Evolutionary conservation across 2,797 vertebrate genomes (phyloP).

Genomic region (Sebastes variabilis): DNA sequence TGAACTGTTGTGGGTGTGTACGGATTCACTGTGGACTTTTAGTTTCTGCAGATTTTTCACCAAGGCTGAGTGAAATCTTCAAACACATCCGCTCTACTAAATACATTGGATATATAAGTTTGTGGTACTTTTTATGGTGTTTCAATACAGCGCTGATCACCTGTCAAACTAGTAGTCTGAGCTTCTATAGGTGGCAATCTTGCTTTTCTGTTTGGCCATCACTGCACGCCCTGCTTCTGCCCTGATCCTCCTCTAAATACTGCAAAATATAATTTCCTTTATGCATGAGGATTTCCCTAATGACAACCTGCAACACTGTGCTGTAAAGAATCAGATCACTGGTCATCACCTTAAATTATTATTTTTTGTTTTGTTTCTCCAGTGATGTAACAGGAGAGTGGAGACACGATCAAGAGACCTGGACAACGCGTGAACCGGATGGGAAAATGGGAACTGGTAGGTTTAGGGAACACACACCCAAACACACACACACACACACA

Average conservation of each 20-base stretch:
- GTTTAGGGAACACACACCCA: constrained; percentile 32
- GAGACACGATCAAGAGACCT: constrained; percentile 4
- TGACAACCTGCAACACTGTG: background rate
- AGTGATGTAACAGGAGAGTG: constrained; percentile 36
- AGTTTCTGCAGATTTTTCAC: constrained; percentile 42
- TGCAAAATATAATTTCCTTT: background rate
- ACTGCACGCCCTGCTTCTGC: background rate
- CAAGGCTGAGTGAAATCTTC: constrained; percentile 41
- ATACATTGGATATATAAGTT: background rate
- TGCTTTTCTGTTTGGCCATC: background rate
- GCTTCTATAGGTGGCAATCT: background rate
- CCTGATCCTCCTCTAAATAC: background rate
- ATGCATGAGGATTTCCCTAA: background rate
- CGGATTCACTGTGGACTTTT: constrained; percentile 50
- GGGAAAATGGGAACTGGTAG: constrained; percentile 42
- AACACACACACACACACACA: constrained; percentile 14
- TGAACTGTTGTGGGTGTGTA: constrained; percentile 52
- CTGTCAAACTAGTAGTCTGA: background rate
- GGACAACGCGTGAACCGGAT: constrained; percentile 26
- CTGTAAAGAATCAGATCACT: background rate
- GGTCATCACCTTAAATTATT: background rate
- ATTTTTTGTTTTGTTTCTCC: constrained; percentile 1
- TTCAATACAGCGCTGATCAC: background rate
- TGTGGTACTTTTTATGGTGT: background rate
- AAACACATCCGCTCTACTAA: background rate